Evolutionary conservation across 2,888 invertebrate species (phyloP), one percentile per base, ranked within the genome.

Genomic region (Autographa pulchrina): DNA sequence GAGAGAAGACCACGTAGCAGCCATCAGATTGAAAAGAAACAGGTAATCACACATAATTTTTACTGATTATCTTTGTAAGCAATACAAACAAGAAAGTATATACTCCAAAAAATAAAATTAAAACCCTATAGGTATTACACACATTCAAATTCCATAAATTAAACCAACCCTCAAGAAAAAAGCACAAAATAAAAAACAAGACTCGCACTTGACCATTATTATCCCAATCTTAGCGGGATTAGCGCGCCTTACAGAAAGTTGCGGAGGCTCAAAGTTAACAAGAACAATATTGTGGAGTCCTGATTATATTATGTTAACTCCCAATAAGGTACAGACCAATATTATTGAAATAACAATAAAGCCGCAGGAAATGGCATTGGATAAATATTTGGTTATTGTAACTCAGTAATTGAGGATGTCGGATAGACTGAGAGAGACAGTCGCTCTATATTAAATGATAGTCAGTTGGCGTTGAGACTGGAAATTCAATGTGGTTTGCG

Each of bases 201-300:
- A 62, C 58, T 75, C 32, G 52, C 66, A 59, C 72, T 82, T 80
- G 76, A 70, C 82, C 70, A 70, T 25, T 69, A 80, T 79, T 79
- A 76, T 76, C 62, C 70, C 14, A 31, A 25, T 63, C 66, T 70
- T 38, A 41, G 64, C 18, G 70, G 65, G 80, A 69, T 82, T 72
- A 73, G 16, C 68, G 35, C 54, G 67, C 68, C 67, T 69, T 76
- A 63, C 35, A 9, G 54, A 54, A 61, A 66, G 41, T 70, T 82
- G 56, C 5, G 18, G 56, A 25, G 41, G 60, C 62, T 56, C 35
- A 60, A 20, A 66, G 1, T 60, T 35, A n/a, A 32, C 16, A 25
- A 9, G 54, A 48, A 56, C 52, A 62, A 66, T 79, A 66, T 63
- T 65, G 41, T 66, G 20, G 16, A 20, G 18, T 38, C 20, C 60